Conservation (phyloP, 2,113 vertebrate species). For the Leuciscus idus region DNA sequence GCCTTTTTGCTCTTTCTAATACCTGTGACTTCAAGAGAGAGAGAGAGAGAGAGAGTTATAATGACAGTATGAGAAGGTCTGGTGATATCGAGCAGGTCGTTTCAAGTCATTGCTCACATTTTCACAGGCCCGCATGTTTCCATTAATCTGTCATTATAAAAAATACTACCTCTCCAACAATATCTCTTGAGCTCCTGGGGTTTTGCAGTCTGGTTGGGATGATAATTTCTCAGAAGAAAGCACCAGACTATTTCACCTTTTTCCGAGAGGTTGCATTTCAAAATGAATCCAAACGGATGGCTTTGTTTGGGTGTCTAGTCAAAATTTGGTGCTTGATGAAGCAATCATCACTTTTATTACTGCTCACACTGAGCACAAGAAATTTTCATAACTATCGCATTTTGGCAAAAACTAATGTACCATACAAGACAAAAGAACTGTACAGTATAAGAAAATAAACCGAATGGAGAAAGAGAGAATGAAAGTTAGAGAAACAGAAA, state of each 20-base stretch:
- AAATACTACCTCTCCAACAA: constrained; percentile 1
- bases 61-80: constrained; percentile 12
- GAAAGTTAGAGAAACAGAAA: constrained; percentile 32
- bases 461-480: constrained; percentile 9
- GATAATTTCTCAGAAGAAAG: not conserved
- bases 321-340: not conserved
- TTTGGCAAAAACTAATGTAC: not conserved
- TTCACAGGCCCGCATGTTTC: not conserved
- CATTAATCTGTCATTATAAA: not conserved
- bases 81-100: not conserved
- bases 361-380: too few species aligned
- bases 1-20: constrained; percentile 7
- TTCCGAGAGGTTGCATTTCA: not conserved
- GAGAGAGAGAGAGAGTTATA: not conserved
- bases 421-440: not conserved
- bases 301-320: constrained; percentile 17
- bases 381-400: not conserved
- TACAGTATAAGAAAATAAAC: not conserved
- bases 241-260: not conserved
- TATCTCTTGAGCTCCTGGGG: constrained; percentile 1
- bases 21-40: not conserved
- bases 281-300: not conserved
- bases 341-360: not conserved
- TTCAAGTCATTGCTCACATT: not conserved
- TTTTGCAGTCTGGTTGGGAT: not conserved